Base-by-base conservation (phyloP, 2,113 vertebrate genomes). In the Scytalopus superciliaris region DNA sequence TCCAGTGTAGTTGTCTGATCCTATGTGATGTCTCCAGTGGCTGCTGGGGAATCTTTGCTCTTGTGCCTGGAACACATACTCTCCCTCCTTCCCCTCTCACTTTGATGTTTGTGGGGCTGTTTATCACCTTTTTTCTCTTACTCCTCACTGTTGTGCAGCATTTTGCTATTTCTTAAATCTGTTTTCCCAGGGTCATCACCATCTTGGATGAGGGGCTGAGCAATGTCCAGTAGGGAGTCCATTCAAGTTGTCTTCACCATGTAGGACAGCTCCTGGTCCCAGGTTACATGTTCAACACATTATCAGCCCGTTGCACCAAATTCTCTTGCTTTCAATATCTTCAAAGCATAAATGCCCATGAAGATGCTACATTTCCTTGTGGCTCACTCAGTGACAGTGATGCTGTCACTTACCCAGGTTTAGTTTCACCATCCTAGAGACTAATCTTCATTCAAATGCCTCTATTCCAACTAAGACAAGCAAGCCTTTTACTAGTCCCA, bases 201-300 rank as follows among this genome's bases (percentile, higher is more conserved):
- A 7, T 7, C 22, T 53, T 53, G 37, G 9, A 27, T 77, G 39
- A 77, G 37, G 5, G 7, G 14, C 4, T 60, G 33, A 52, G 21
- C 37, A 68, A 5, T 6, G 9, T 39, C 39, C 28, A 33, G 27
- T 15, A 11, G 13, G 9, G 30, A 15, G 31, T 78, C 39, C 9
- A 33, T 10, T 39, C 45, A 9, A 69, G 14, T 33, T 44, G 21
- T 44, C 11, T 77, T 22, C 27, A 77, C 33, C 53, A 52, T 2
- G 14, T 33, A 87, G 14, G 14, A 33, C 14, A 52, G 45, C 18
- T 77, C 45, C 45, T 44, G 18, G 14, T 52, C 33, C 22, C 9
- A 59, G 42, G 22, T 59, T 12, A 42, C 2, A 6, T 17, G 3
- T 7, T 27, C 12, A 14, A 9, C 16, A 19, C 0, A 1, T 37